Base-by-base conservation (phyloP, 2,888 invertebrate species). In the Endotricha flammealis region DNA sequence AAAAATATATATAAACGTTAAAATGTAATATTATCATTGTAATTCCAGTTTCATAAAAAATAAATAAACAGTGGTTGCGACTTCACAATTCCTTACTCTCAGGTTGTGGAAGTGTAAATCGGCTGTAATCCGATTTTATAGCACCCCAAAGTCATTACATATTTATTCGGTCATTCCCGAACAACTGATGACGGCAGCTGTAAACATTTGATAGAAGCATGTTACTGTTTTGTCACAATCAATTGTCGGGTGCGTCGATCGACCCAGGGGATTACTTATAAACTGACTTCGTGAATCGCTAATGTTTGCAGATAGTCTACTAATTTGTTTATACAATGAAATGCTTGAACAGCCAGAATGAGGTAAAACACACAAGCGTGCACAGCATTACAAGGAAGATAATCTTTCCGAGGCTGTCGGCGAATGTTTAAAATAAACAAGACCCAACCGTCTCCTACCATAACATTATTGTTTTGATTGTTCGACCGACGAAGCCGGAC, bases 401-500 rank as follows among this genome's bases (percentile, higher is more conserved):
- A 66, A 72, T 78, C 69, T 73, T 60, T 48, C 61, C 48, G 52
- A 47, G 56, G 55, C 61, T 57, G 63, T 50, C 68, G 58, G 61
- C 50, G 61, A 68, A 69, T 75, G 74, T 81, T 79, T 76, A 76
- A 77, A 79, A 70, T 77, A 81, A 81, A 85, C 81, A 81, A 43
- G 42, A 54, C 53, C 53, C 57, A 46, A 50, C 63, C 54, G 62
- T 53, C 56, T 68, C 73, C 82, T 82, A 80, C 76, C 81, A 83
- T 64, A 85, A 85, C 77, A 81, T 63, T 58, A 69, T 74, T 83
- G 80, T 82, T 82, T 73, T 80, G 68, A 70, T 74, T 75, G 64
- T 60, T 60, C 59, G 57, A 53, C 61, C 54, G 50, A 45, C 48
- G 54, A n/a, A n/a, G n/a, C 48, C 56, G 50, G 60, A 50, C 53